Evolutionary conservation across 2,888 invertebrate genomes (phyloP).

Genomic region (Ethmia dodecea): DNA sequence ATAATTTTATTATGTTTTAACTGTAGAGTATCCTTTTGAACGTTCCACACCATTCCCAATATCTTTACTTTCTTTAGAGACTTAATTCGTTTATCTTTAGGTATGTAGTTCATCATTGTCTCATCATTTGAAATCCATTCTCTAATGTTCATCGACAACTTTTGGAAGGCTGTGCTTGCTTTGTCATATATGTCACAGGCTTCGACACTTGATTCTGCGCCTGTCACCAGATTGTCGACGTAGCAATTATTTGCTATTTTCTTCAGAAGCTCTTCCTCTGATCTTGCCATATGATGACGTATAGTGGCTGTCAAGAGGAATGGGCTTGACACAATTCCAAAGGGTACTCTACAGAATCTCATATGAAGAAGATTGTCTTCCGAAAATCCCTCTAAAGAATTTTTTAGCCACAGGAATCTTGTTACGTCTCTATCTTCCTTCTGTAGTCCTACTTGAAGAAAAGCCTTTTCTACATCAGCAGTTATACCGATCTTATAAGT

Average conservation of each 20-base stretch:
- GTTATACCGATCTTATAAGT: slow-evolving; percentile 6
- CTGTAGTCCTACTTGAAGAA: slow-evolving; percentile 13
- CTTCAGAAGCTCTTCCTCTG: neutral
- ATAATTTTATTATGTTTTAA: neutral
- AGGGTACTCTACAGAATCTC: slow-evolving; percentile 8
- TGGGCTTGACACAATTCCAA: slow-evolving; percentile 15
- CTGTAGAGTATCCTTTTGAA: neutral
- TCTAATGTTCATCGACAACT: neutral
- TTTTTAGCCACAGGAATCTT: slow-evolving; percentile 15
- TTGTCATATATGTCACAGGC: neutral
- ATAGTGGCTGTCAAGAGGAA: slow-evolving; percentile 8
- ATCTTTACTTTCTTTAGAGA: neutral
- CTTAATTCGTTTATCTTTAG: neutral
- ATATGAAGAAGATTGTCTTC: slow-evolving; percentile 8
- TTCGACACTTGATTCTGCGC: neutral
- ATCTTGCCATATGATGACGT: neutral
- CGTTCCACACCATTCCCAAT: neutral
- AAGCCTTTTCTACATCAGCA: slow-evolving; percentile 18
- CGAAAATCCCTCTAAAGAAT: neutral
- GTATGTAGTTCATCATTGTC: neutral
- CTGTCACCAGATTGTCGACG: slow-evolving; percentile 11
- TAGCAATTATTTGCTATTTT: slow-evolving; percentile 2
- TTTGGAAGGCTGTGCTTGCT: neutral
- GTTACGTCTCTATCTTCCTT: slow-evolving; percentile 13
- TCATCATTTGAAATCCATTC: neutral